Evolutionary conservation across 1,140 invertebrate genomes (phyloP), one percentile per base, ranked within the genome.

Genomic region (Penaeus japonicus): DNA sequence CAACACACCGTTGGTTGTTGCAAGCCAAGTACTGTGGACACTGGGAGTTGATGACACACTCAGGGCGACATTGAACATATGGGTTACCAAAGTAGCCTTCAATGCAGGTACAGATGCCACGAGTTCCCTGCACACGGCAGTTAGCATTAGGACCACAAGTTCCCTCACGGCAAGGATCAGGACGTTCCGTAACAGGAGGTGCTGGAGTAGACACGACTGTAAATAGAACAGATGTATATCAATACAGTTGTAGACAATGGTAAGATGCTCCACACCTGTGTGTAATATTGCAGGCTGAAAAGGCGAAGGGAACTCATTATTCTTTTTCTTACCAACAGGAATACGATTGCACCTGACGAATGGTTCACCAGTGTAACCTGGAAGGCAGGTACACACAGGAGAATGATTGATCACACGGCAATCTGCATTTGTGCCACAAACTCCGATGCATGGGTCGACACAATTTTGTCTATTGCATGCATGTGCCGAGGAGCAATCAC

Each of bases 21-120:
- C 96, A 97, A 32, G 96, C 95, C 92, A 96, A 95, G 91, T 96
- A 95, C 90, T 96, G 94, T 20, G 95, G 95, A 92, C 96, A 97
- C 92, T 97, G 96, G 0, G 94, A 93, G 91, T 95, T 95, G 90
- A 94, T 94, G 35, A 94, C 93, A 92, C 95, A 96, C 92, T 96
- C 95, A 15, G 95, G 95, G 87, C 94, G 92, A 95, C 95, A 62
- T 92, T 95, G 86, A 2, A 90, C 47, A 79, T 89, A 89, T 35
- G 89, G 95, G 93, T 96, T 95, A 70, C 95, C 95, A 57, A 93
- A 94, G 91, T 93, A 95, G 62, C 94, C 95, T 89, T 93, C 93
- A 30, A 95, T 89, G 95, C 96, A 96, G 85, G 92, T 94, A 87
- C 95, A 95, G 87, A 95, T 93, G 5, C 95, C 92, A 93, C 96